A percentile compares a stretch with the other conserved stretches of the same genome.
Evolutionary conservation across 2,888 invertebrate species (phyloP).

Genomic region (Lamellibrachia satsuma): DNA sequence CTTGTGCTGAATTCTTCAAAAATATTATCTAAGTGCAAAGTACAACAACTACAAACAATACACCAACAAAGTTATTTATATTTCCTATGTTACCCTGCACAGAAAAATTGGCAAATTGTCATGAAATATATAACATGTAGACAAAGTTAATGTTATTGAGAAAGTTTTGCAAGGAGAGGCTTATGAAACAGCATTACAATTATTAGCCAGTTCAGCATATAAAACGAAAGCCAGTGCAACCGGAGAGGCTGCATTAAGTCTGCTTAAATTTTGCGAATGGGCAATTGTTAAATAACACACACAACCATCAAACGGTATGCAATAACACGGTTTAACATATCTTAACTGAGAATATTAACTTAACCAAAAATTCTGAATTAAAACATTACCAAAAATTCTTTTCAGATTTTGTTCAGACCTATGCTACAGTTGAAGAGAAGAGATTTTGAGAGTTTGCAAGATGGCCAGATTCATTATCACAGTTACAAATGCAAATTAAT

Average conservation of each 20-base stretch:
- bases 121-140: background rate
- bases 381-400: too few relatives aligned
- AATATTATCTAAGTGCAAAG: background rate
- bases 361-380: too few relatives aligned
- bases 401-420: too few relatives aligned
- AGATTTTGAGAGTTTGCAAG: too few relatives aligned
- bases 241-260: background rate
- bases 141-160: background rate
- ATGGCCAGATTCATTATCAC: background rate
- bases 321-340: background rate
- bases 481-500: background rate
- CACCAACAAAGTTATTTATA: background rate
- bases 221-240: background rate
- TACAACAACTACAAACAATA: background rate
- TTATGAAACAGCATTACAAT: background rate
- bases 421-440: too few relatives aligned
- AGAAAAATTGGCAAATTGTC: background rate
- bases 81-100: background rate
- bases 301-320: background rate
- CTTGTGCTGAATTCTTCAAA: background rate
- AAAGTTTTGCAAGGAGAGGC: background rate
- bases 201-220: background rate
- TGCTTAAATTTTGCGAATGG: background rate
- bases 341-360: too few relatives aligned
- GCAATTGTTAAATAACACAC: background rate